Evolutionary conservation across 1,140 invertebrate species (phyloP).

Genomic region (Pantala flavescens): DNA sequence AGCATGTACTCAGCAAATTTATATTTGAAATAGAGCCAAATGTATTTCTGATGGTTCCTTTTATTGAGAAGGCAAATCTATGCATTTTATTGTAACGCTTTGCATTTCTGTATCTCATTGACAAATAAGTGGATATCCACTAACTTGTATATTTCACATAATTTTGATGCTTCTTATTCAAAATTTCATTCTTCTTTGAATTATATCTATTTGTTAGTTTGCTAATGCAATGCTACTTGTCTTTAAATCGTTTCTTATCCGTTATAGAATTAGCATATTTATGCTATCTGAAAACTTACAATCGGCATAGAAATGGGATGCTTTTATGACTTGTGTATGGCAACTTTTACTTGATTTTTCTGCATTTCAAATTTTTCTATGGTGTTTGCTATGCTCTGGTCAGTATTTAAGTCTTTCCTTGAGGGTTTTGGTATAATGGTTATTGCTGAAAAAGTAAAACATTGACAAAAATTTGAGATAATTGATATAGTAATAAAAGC

Average conservation of each 20-base stretch:
- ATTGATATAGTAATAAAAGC: too few relatives aligned
- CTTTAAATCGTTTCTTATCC: background rate
- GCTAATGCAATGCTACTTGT: background rate
- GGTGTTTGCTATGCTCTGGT: slow-evolving; percentile 7
- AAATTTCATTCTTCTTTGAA: background rate
- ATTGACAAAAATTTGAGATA: too few relatives aligned
- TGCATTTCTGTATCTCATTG: background rate
- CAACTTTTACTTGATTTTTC: slow-evolving; percentile 1
- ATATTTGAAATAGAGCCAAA: too few relatives aligned
- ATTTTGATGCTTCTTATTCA: background rate
- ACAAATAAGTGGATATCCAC: background rate
- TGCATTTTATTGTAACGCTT: slow-evolving; percentile 3
- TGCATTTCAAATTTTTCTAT: slow-evolving; percentile 8
- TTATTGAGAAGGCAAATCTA: background rate
- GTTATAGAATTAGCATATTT: background rate
- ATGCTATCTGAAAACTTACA: background rate
- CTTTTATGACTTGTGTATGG: slow-evolving; percentile 9
- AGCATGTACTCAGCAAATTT: too few relatives aligned
- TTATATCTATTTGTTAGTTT: slow-evolving; percentile 9
- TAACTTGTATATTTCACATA: background rate
- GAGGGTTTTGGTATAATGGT: background rate
- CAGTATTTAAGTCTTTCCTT: background rate
- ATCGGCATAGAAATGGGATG: slow-evolving; percentile 4
- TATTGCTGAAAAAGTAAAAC: too few relatives aligned
- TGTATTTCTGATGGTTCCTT: too few relatives aligned